phyloP scores from a whole-genome alignment of 2,113 vertebrate genomes.

The Trichomycterus rosablanca region DNA sequence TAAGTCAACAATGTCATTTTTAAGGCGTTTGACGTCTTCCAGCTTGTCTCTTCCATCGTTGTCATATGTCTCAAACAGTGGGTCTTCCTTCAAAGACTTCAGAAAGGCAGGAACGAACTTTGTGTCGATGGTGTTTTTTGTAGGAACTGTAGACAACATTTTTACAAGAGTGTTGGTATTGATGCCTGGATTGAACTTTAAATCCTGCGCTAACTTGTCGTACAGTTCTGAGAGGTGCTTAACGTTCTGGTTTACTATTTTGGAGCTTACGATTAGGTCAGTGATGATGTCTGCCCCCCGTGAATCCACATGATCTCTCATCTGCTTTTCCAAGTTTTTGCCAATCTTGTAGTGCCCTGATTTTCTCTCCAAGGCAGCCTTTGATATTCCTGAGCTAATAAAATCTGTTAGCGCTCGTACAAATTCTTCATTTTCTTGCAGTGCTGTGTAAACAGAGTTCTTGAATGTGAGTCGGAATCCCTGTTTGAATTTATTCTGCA shows the following conservation, averaged over 20 bases:
- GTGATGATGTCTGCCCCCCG: background rate
- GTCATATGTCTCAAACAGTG: background rate
- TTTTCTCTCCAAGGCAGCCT: background rate
- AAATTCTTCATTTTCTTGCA: slow-evolving; percentile 29
- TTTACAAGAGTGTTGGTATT: no score
- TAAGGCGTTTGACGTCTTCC: slow-evolving; percentile 24
- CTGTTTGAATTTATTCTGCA: background rate
- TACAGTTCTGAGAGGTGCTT: slow-evolving; percentile 3
- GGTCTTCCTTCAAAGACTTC: background rate
- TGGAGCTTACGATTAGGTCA: background rate
- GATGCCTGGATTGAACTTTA: no score
- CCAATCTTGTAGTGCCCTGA: slow-evolving; percentile 11
- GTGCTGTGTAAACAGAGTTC: background rate
- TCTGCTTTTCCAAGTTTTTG: background rate
- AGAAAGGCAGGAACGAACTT: slow-evolving; percentile 26
- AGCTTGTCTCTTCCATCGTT: slow-evolving; percentile 18
- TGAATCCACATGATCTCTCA: background rate
- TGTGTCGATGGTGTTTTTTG: background rate
- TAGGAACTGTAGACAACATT: no score
- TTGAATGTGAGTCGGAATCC: slow-evolving; percentile 7
- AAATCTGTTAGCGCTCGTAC: background rate
- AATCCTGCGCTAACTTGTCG: background rate
- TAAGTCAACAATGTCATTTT: background rate
- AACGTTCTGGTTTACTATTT: slow-evolving; percentile 1
- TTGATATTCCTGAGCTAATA: slow-evolving; percentile 22